phyloP scores from a whole-genome alignment of 2,797 vertebrate genomes.

The Euthynnus affinis region DNA sequence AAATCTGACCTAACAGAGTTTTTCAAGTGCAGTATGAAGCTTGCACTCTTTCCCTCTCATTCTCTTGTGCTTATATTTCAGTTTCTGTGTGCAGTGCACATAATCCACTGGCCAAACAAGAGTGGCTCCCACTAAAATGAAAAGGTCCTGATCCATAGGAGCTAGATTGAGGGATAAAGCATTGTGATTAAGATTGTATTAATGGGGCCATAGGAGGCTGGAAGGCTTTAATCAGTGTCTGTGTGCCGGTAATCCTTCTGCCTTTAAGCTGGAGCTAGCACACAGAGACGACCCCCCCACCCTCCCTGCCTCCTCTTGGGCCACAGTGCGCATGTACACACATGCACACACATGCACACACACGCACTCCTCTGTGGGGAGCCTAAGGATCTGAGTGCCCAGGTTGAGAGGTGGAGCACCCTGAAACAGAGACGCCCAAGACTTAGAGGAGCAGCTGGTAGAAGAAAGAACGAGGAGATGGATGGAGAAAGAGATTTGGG shows the following conservation, averaged over 20 bases:
- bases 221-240: conserved; percentile 91
- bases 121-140: conserved; percentile 83
- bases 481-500: conserved; percentile 62
- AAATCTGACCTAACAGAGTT: conserved; percentile 1
- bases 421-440: conserved; percentile 69
- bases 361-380: conserved; percentile 48
- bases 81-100: conserved; percentile 72
- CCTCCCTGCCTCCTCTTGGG: conserved; percentile 53
- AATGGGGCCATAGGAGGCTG: conserved; percentile 89
- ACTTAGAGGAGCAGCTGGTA: conserved; percentile 76
- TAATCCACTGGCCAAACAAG: conserved; percentile 87
- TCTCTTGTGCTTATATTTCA: conserved; percentile 53
- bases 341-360: conserved; percentile 44
- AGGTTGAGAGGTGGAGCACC: conserved; percentile 74
- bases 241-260: conserved; percentile 85
- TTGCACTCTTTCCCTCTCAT: conserved; percentile 25
- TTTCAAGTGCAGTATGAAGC: conserved; percentile 54
- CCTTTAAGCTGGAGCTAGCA: conserved; percentile 84
- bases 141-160: conserved; percentile 87
- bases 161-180: conserved; percentile 86
- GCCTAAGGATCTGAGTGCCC: conserved; percentile 49
- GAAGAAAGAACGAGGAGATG: conserved; percentile 64
- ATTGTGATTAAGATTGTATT: conserved; percentile 91
- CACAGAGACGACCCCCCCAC: conserved; percentile 73
- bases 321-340: conserved; percentile 49